Evolutionary conservation across 2,113 vertebrate species (phyloP).

Genomic region (Falco punctatus): DNA sequence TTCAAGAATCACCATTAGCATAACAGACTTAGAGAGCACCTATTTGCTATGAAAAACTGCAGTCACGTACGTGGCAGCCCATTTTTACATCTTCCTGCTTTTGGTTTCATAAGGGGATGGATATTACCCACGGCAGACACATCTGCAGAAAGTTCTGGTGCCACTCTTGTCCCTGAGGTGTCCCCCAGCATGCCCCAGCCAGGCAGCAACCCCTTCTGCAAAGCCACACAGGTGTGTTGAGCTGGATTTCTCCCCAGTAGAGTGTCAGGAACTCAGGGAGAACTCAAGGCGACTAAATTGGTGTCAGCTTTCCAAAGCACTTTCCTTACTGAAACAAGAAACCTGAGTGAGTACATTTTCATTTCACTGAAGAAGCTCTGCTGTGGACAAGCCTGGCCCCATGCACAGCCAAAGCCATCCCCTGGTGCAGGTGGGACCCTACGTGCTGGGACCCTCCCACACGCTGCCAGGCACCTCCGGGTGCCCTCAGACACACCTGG

Average conservation of each 20-base stretch:
- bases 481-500: background rate
- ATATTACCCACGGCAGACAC: background rate
- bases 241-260: background rate
- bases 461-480: background rate
- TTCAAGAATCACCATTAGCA: background rate
- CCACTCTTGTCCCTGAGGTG: background rate
- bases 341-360: rapidly evolving
- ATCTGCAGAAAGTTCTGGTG: background rate
- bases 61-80: rapidly evolving
- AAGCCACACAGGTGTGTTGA: background rate
- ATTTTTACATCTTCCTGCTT: background rate
- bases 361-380: background rate
- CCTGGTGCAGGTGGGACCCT: background rate
- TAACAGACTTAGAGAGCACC: background rate
- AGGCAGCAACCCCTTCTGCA: background rate
- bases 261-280: background rate
- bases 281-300: background rate
- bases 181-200: rapidly evolving
- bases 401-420: background rate
- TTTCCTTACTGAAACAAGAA: background rate
- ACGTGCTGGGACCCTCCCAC: rapidly evolving
- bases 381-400: background rate
- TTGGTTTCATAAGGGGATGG: background rate
- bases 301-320: background rate
- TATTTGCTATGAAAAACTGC: background rate